A percentile compares a stretch with the other conserved stretches of the same genome.
Evolutionary conservation across 2,797 vertebrate genomes (phyloP).

Genomic region (Ispidina picta): DNA sequence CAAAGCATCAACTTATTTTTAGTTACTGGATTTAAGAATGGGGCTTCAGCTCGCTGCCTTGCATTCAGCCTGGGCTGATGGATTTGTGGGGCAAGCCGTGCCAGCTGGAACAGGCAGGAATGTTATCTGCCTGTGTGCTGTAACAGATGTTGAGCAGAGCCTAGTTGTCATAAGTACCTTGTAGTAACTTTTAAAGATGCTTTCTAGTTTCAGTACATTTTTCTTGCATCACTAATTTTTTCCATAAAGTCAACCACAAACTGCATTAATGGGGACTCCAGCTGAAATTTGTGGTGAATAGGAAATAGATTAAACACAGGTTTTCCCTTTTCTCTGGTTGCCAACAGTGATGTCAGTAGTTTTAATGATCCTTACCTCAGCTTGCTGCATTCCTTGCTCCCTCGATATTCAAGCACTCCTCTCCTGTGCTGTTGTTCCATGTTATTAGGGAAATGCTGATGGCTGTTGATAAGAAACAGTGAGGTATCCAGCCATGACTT

Average conservation of each 20-base stretch:
- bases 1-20: slow-evolving; percentile 13
- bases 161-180: slow-evolving; percentile 26
- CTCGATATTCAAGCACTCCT: slow-evolving; percentile 32
- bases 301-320: slow-evolving; percentile 83
- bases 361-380: slow-evolving; percentile 78
- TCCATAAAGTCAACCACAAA: slow-evolving; percentile 77
- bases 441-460: slow-evolving; percentile 77
- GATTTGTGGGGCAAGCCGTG: not conserved
- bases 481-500: slow-evolving; percentile 41
- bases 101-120: slow-evolving; percentile 6
- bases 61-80: not conserved
- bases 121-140: slow-evolving; percentile 53
- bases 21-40: slow-evolving; percentile 41
- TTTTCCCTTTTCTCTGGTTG: slow-evolving; percentile 78
- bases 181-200: slow-evolving; percentile 54
- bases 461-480: slow-evolving; percentile 71
- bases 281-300: slow-evolving; percentile 75
- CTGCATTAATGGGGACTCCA: slow-evolving; percentile 74
- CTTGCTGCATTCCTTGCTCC: slow-evolving; percentile 25
- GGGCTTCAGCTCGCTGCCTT: slow-evolving; percentile 6
- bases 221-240: slow-evolving; percentile 72
- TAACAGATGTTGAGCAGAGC: slow-evolving; percentile 62
- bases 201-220: slow-evolving; percentile 64
- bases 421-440: slow-evolving; percentile 41
- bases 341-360: slow-evolving; percentile 81